Evolutionary conservation across 2,113 vertebrate genomes (phyloP).

Genomic region (Cyanocitta stelleri): DNA sequence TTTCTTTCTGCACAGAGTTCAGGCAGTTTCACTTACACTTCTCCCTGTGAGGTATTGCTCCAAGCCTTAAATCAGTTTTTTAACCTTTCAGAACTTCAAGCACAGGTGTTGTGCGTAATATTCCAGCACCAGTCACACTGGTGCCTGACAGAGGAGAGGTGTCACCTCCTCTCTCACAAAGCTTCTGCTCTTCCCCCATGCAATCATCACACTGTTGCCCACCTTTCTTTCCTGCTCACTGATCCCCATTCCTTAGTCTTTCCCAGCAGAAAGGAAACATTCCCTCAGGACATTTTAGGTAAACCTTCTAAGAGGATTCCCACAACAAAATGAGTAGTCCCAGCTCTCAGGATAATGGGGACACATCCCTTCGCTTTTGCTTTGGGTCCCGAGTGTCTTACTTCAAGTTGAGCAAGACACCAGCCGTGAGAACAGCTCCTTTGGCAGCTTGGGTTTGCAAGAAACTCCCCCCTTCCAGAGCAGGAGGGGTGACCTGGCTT

Average conservation of each 20-base stretch:
- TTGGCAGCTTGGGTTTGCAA: neutral
- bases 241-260: neutral
- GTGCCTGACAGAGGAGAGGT: neutral
- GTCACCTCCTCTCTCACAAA: neutral
- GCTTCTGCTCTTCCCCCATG: neutral
- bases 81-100: neutral
- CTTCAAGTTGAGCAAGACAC: neutral
- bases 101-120: accelerated
- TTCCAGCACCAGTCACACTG: neutral
- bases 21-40: neutral
- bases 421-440: neutral
- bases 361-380: neutral
- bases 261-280: neutral
- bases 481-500: neutral
- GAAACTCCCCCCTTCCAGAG: neutral
- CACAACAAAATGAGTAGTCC: neutral
- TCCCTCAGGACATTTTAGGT: neutral
- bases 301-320: neutral
- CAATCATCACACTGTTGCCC: neutral
- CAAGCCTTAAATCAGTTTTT: neutral
- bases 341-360: neutral
- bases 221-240: neutral
- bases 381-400: neutral
- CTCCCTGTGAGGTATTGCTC: neutral
- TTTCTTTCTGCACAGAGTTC: neutral